A percentile compares a stretch with the other conserved stretches of the same genome.
Conservation (phyloP, 2,888 invertebrate species). For the Tenthredo distinguenda region DNA sequence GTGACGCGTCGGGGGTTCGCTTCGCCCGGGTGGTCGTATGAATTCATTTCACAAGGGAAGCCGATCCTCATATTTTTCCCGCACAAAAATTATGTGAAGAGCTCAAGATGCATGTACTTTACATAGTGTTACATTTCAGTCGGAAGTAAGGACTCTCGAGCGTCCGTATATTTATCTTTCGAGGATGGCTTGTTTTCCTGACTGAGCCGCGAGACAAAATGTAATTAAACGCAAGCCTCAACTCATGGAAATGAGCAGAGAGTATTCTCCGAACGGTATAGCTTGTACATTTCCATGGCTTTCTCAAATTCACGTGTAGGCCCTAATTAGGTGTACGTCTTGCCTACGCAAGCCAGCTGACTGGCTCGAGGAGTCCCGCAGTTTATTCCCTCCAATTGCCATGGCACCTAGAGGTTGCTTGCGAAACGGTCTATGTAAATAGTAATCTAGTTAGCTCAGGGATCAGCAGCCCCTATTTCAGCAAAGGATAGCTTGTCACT, state of each 20-base stretch:
- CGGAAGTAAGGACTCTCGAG: conserved; percentile 12
- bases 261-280: conserved; percentile 32
- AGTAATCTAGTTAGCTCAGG: conserved; percentile 64
- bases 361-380: conserved; percentile 33
- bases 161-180: conserved; percentile 25
- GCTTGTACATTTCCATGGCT: conserved; percentile 53
- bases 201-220: conserved; percentile 38
- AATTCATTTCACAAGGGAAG: neutral
- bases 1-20: neutral
- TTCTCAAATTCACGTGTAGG: conserved; percentile 57
- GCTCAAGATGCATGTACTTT: neutral
- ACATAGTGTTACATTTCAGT: neutral
- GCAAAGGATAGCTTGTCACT: conserved; percentile 30
- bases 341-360: conserved; percentile 55
- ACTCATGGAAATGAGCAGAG: conserved; percentile 41
- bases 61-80: neutral
- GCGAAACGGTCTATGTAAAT: conserved; percentile 66
- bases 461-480: conserved; percentile 60
- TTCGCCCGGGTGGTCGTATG: neutral
- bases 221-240: conserved; percentile 47
- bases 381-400: conserved; percentile 50
- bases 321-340: conserved; percentile 65
- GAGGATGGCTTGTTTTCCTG: conserved; percentile 29
- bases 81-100: too few relatives aligned
- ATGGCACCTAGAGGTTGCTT: conserved; percentile 49